Conservation (phyloP, 1,140 invertebrate species). For the Trichogramma pretiosum region DNA sequence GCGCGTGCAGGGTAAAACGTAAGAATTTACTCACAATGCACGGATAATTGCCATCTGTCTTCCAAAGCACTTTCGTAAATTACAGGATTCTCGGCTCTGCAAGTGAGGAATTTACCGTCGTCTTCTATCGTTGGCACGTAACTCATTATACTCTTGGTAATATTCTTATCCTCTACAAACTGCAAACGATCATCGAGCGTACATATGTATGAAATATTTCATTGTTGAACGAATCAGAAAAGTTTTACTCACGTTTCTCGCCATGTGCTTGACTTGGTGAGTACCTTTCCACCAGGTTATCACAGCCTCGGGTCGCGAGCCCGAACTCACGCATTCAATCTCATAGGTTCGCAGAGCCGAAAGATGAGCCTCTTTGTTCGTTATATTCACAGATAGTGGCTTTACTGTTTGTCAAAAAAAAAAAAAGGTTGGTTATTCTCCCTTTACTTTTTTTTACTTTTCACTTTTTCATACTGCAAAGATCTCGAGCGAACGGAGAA, state of each 20-base stretch:
- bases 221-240: too few relatives aligned
- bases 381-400: slow-evolving; percentile 35
- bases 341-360: slow-evolving; percentile 59
- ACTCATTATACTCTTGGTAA: slow-evolving; percentile 34
- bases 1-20: too few relatives aligned
- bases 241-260: slow-evolving; percentile 64
- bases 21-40: slow-evolving; percentile 52
- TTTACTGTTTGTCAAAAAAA: slow-evolving; percentile 24
- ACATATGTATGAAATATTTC: too few relatives aligned
- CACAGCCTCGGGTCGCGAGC: slow-evolving; percentile 71
- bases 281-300: slow-evolving; percentile 78
- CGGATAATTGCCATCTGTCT: slow-evolving; percentile 43
- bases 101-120: slow-evolving; percentile 58
- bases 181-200: slow-evolving; percentile 10
- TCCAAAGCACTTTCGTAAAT: slow-evolving; percentile 43
- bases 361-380: slow-evolving; percentile 29
- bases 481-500: too few relatives aligned
- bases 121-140: slow-evolving; percentile 59
- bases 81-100: slow-evolving; percentile 56
- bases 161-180: slow-evolving; percentile 31
- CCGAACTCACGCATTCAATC: slow-evolving; percentile 70
- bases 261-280: slow-evolving; percentile 66
- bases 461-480: too few relatives aligned
- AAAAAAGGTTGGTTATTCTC: slow-evolving; percentile 9
- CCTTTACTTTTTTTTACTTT: too few relatives aligned